A percentile compares a stretch with the other conserved stretches of the same genome.
These are phyloP conservation scores for Cygnus atratus DNA, from an alignment of 2,113 vertebrate genomes.

Conservation along the genomic window DNA sequence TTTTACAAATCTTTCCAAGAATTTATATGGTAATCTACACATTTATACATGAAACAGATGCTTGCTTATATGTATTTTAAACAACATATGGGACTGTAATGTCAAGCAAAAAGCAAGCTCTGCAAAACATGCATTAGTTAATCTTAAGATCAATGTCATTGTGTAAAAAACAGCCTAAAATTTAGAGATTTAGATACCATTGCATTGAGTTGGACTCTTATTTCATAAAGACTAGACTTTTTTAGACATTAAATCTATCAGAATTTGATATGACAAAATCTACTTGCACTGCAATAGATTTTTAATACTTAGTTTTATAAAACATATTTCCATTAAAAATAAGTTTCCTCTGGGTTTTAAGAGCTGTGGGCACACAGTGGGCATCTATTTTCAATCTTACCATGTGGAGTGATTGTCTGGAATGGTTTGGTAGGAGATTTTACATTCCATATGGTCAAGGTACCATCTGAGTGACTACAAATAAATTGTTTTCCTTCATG, in stretches of 20 bases:
- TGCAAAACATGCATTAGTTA: background rate
- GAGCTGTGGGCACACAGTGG: background rate
- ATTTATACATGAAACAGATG: background rate
- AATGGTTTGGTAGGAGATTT: constrained; percentile 90
- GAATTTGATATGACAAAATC: background rate
- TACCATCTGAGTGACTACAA: constrained; percentile 98
- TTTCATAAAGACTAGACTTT: background rate
- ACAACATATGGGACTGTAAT: background rate
- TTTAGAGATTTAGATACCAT: background rate
- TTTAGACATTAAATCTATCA: background rate
- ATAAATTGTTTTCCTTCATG: constrained; percentile 99
- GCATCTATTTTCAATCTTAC: constrained; percentile 78
- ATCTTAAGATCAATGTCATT: background rate
- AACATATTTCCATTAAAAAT: background rate
- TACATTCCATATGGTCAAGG: constrained; percentile 97
- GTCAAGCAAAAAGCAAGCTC: background rate
- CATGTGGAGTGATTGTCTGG: constrained; percentile 98
- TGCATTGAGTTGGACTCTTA: background rate
- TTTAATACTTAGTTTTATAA: background rate
- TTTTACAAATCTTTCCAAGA: background rate
- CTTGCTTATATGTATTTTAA: background rate
- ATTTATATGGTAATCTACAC: background rate
- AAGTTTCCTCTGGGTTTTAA: background rate
- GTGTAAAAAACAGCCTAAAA: background rate
- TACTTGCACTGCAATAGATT: background rate